These are phyloP conservation scores for Heliothis peltigera DNA, from an alignment of 2,888 invertebrate genomes.

Conservation along the genomic window DNA sequence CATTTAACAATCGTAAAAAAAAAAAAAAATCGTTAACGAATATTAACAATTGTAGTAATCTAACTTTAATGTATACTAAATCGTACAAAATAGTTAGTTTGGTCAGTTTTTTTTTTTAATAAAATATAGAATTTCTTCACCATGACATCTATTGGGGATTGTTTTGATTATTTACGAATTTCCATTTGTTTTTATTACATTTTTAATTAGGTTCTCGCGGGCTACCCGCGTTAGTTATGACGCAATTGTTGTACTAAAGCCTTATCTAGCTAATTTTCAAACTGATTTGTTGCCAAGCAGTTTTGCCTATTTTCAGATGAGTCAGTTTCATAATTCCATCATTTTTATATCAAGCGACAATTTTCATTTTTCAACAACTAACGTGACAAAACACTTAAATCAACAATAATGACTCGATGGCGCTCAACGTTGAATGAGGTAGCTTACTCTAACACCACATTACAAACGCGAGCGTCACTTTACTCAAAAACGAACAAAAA, in stretches of 20 bases:
- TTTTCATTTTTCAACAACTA: background rate
- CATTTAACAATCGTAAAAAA: background rate
- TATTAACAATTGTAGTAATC: background rate
- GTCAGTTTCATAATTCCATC: conserved; percentile 3
- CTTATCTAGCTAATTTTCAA: too few species aligned
- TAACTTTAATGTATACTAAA: background rate
- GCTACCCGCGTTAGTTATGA: background rate
- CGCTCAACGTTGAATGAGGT: conserved; percentile 8
- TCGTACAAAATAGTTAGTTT: background rate
- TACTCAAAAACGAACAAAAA: conserved; percentile 48
- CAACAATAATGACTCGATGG: background rate
- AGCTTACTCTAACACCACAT: conserved; percentile 16
- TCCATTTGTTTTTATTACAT: background rate
- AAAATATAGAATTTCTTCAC: background rate
- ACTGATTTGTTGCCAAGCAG: too few species aligned
- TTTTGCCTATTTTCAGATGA: too few species aligned
- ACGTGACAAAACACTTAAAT: conserved; percentile 15
- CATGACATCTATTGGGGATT: background rate
- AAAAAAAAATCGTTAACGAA: background rate
- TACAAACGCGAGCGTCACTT: conserved; percentile 39
- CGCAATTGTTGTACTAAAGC: background rate
- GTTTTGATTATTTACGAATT: background rate
- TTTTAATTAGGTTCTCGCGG: background rate
- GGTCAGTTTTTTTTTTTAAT: background rate
- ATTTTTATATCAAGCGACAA: conserved; percentile 1